Percentiles rank a stretch among this genome's conserved stretches.
phyloP scores from a whole-genome alignment of 2,888 invertebrate genomes.

The Gerris lacustris region DNA sequence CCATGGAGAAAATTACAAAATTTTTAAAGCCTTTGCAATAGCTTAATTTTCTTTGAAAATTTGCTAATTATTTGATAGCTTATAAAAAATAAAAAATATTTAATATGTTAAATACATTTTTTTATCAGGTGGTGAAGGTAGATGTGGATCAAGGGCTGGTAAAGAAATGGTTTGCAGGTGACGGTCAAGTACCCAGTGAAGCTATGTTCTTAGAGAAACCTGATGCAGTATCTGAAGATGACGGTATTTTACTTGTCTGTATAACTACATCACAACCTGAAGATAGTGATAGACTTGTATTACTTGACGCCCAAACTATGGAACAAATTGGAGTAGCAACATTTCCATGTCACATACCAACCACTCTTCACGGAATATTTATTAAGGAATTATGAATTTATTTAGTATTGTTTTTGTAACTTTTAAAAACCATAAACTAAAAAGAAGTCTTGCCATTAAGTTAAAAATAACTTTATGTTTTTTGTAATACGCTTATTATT shows the following conservation, averaged over 20 bases:
- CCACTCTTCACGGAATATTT: slow-evolving; percentile 25
- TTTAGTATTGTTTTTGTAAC: too few species aligned
- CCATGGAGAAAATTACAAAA: too few species aligned
- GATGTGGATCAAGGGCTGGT: slow-evolving; percentile 22
- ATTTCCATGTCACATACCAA: slow-evolving; percentile 22
- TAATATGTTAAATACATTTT: not conserved
- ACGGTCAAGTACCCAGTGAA: slow-evolving; percentile 22
- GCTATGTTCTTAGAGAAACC: slow-evolving; percentile 22
- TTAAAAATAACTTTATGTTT: too few species aligned
- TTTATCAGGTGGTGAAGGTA: slow-evolving; percentile 25
- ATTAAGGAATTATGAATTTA: not conserved
- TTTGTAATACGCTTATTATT: too few species aligned
- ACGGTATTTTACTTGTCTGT: slow-evolving; percentile 24
- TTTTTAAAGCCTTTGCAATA: too few species aligned
- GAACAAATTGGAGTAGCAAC: slow-evolving; percentile 23
- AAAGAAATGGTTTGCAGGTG: slow-evolving; percentile 23
- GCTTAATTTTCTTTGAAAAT: too few species aligned
- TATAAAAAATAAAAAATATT: too few species aligned
- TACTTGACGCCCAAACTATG: slow-evolving; percentile 24
- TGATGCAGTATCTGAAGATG: slow-evolving; percentile 21
- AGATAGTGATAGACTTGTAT: slow-evolving; percentile 18
- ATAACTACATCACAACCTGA: slow-evolving; percentile 21
- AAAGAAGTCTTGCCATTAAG: too few species aligned
- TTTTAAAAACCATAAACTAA: too few species aligned
- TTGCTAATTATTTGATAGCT: too few species aligned